Base-by-base conservation (phyloP, 1,140 invertebrate species). In the Cyclargus thomasi region DNA sequence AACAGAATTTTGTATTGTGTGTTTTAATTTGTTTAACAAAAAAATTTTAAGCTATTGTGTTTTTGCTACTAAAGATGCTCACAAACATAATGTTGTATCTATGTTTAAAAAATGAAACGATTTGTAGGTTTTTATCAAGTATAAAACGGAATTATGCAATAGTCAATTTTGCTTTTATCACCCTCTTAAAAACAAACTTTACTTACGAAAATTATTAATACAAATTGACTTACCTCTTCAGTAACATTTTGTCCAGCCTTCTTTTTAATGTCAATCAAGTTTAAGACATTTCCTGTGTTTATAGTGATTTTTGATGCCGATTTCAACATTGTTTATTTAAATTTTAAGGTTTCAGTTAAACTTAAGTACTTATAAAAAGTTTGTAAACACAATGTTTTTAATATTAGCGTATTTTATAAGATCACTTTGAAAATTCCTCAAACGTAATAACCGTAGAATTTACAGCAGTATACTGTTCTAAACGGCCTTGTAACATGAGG, bases 261-360 rank as follows among this genome's bases (percentile, higher is more conserved):
- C 85, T 95, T 95, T 80, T 95, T 96, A 18, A 97, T 91, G 79
- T 96, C 94, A 80, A 95, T 95, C 68, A 96, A 92, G 74, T 93
- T 94, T 36, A 97, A 92, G 71, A 97, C 95, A 90, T 98, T 97
- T 66, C 97, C 97, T 39, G 96, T 97, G 76, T 96, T 95, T 68
- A 97, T 93, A 70, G 92, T 91, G 72, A 93, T 85, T 78, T 89
- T 86, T 11, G 87, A 87, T n/a, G 83, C 79, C 80, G 75, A 87
- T 64, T 84, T 85, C 68, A 85, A 80, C 88, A 89, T 90, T 78
- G 55, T 59, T 18, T 21, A 2, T 47, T 47, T 11, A 47, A 47
- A 47, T 11, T 47, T 16, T 8, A 2, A 47, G 39, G 11, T 2
- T 16, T 47, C 14, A 47, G 36, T 39, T 14, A 47, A 11, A 39